A percentile compares a stretch with the other conserved stretches of the same genome.
Evolutionary conservation across 2,797 vertebrate genomes (phyloP).

Genomic region (Sebastes matsubarae): DNA sequence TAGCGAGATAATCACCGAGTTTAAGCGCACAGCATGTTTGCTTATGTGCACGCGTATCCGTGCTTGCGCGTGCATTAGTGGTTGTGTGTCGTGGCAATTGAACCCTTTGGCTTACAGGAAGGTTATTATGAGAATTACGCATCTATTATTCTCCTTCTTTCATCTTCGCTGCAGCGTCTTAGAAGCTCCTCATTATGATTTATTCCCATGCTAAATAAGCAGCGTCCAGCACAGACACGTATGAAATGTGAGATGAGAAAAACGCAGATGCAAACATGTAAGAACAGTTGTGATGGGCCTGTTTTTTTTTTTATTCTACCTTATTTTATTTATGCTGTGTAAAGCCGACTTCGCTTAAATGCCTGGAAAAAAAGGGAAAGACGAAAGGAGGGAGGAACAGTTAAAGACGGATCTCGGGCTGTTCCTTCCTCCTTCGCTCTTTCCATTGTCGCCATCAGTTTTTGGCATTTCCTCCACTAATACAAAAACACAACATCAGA

Average conservation of each 20-base stretch:
- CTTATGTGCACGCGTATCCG: slow-evolving; percentile 15
- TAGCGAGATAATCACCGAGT: slow-evolving; percentile 52
- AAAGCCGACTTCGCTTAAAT: slow-evolving; percentile 1
- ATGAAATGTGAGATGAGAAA: slow-evolving; percentile 59
- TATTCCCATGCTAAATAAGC: slow-evolving; percentile 72
- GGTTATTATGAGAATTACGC: slow-evolving; percentile 68
- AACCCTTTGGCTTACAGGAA: slow-evolving; percentile 58
- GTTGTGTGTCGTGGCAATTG: slow-evolving; percentile 39
- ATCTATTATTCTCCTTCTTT: slow-evolving; percentile 61
- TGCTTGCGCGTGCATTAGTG: slow-evolving; percentile 37
- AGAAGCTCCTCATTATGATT: slow-evolving; percentile 63
- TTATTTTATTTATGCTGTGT: slow-evolving; percentile 28
- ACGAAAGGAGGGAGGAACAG: slow-evolving; percentile 1
- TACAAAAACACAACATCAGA: slow-evolving; percentile 45
- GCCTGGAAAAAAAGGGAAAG: slow-evolving; percentile 37
- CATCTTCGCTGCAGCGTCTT: slow-evolving; percentile 56
- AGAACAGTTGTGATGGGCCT: slow-evolving; percentile 9
- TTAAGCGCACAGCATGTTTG: slow-evolving; percentile 27
- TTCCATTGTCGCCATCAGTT: slow-evolving; percentile 36
- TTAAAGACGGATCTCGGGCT: slow-evolving; percentile 36
- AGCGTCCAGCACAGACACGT: slow-evolving; percentile 71
- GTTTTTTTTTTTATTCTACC: slow-evolving; percentile 19
- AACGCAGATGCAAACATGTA: slow-evolving; percentile 41
- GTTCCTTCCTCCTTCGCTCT: slow-evolving; percentile 60
- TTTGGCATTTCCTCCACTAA: slow-evolving; percentile 48